Base-by-base conservation (phyloP, 2,797 vertebrate genomes). In the Coreius guichenoti region DNA sequence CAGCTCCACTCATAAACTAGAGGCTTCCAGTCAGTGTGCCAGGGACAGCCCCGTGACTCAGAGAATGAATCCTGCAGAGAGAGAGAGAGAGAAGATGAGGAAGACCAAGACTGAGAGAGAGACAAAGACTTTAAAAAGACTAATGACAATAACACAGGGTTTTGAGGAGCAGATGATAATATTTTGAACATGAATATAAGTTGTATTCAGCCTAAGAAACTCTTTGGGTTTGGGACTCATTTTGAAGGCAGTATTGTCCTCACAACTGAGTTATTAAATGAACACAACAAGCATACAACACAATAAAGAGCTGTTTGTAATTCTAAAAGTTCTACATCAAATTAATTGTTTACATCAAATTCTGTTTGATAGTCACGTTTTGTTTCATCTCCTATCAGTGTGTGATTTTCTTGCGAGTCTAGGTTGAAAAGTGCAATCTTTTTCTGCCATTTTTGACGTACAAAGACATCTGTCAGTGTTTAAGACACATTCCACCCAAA, bases 1-100 rank as follows among this genome's bases (percentile, higher is more conserved):
- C 95, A 96, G 90, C 90, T 92, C 90, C 92, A 90, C 93, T 95
- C 94, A 94, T 93, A 95, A 94, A 95, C 94, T 92, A 92, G 93
- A 93, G 93, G 90, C 92, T 91, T 93, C 93, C 87, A 86, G 91
- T 87, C 88, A 89, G 86, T 86, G 91, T 94, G 94, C 95, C 94
- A 95, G 95, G 93, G 95, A 95, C 95, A 94, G 93, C 94, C 95
- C 94, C 95, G 94, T 95, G 94, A 95, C 93, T 95, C 94, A 95
- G 91, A 92, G 91, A 92, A 92, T 92, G 95, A 94, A 91, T 94
- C 93, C 91, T 58, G 81, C 81, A 86, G 31, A 86, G 72, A 87
- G 36, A 83, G 39, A 74, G 49, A 51, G 49, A 51, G 49, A 63
- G 49, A 51, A 49, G 14, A 49, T 51, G 49, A 51, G 49, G 49